Conservation (phyloP, 1,140 invertebrate species). For the Drosophila repletoides region DNA sequence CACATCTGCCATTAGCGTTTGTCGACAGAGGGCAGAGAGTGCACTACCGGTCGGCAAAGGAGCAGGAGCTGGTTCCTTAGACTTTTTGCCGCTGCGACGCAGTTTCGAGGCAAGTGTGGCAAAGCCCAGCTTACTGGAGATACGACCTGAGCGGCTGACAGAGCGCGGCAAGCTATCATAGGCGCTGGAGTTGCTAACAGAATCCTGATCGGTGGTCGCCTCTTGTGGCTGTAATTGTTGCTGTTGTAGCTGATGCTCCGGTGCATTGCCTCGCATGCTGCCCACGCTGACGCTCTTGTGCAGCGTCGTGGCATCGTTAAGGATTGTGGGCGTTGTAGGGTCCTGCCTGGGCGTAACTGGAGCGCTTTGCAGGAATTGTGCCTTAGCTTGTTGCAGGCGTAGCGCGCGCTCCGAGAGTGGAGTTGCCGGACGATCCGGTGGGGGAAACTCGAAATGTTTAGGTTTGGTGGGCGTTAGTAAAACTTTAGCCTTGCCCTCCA, state of each 20-base stretch:
- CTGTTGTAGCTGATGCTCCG: neutral
- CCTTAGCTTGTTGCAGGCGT: slow-evolving; percentile 85
- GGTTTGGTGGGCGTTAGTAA: slow-evolving; percentile 65
- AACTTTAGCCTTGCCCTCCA: slow-evolving; percentile 46
- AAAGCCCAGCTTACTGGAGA: slow-evolving; percentile 84
- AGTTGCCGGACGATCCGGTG: slow-evolving; percentile 54
- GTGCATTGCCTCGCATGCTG: slow-evolving; percentile 83
- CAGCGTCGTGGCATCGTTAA: slow-evolving; percentile 21
- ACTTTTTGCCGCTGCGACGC: slow-evolving; percentile 72
- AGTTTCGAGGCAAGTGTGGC: slow-evolving; percentile 87
- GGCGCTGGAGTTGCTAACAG: slow-evolving; percentile 54
- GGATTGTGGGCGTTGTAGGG: slow-evolving; percentile 29
- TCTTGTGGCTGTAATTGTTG: slow-evolving; percentile 23
- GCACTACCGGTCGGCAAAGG: slow-evolving; percentile 41
- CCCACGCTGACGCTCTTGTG: slow-evolving; percentile 87
- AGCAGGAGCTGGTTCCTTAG: slow-evolving; percentile 43
- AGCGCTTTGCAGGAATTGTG: slow-evolving; percentile 84
- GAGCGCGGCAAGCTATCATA: slow-evolving; percentile 69
- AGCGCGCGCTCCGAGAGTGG: slow-evolving; percentile 83
- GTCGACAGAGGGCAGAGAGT: slow-evolving; percentile 66
- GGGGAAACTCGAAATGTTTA: slow-evolving; percentile 68
- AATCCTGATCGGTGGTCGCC: slow-evolving; percentile 70
- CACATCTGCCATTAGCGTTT: slow-evolving; percentile 66
- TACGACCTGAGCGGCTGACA: slow-evolving; percentile 64
- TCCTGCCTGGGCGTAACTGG: slow-evolving; percentile 59